Evolutionary conservation across 64 coral and sea anemone species (phyloP).

Genomic region (Hydrozoanthus tunicans): DNA sequence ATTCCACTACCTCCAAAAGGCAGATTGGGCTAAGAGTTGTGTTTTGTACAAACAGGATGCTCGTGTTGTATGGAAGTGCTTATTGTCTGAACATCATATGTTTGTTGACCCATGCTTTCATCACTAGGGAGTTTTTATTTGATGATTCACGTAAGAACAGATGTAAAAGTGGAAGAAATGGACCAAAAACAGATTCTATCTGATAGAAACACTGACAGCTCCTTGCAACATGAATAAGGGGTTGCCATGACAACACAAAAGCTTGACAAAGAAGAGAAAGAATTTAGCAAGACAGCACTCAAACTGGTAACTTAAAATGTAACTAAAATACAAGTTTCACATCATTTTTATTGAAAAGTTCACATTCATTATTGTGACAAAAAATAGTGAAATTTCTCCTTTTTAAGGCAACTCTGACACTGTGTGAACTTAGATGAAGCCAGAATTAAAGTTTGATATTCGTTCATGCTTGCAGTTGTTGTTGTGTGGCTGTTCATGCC

Average conservation of each 20-base stretch:
- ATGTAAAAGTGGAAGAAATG: conserved; percentile 3
- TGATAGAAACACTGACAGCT: not conserved
- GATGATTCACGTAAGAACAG: not conserved
- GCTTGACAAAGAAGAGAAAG: not conserved
- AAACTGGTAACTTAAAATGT: conserved; percentile 16
- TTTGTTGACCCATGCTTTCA: conserved; percentile 33
- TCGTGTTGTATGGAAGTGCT: not conserved
- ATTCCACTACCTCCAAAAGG: conserved; percentile 3
- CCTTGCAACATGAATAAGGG: not conserved
- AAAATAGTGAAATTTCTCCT: not conserved
- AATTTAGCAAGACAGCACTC: conserved; percentile 3
- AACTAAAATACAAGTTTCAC: not conserved
- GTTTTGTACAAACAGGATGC: conserved; percentile 20
- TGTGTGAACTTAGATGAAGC: not conserved
- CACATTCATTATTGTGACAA: not conserved
- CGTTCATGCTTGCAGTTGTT: not conserved
- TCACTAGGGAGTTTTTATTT: not conserved
- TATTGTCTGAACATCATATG: not conserved
- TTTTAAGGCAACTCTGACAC: not conserved
- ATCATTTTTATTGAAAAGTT: conserved; percentile 7
- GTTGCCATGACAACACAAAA: conserved; percentile 13
- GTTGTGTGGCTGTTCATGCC: no score
- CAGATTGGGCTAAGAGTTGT: not conserved
- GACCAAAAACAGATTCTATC: not conserved
- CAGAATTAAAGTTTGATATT: not conserved